These are phyloP conservation scores for Caranx melampygus DNA, from an alignment of 2,113 vertebrate genomes.

Conservation along the genomic window DNA sequence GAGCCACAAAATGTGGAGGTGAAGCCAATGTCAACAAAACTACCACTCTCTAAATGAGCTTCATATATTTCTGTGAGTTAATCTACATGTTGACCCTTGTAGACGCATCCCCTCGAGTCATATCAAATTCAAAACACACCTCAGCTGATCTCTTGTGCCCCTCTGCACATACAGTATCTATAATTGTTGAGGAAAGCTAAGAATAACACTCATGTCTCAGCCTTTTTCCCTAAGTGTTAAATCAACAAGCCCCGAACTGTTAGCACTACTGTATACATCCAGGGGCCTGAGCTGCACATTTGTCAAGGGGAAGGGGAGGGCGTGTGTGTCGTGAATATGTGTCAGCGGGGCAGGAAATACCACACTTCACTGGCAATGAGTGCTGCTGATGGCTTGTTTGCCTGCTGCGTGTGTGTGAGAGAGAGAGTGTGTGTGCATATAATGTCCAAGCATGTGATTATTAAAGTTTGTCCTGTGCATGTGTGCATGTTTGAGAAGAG, in stretches of 20 bases:
- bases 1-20: no score
- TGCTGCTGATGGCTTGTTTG: slow-evolving; percentile 68
- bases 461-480: slow-evolving; percentile 6
- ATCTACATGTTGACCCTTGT: slow-evolving; percentile 38
- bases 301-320: slow-evolving; percentile 50
- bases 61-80: slow-evolving; percentile 23
- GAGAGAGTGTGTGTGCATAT: slow-evolving; percentile 8
- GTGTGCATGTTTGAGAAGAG: not conserved
- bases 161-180: slow-evolving; percentile 7
- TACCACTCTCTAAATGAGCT: slow-evolving; percentile 17
- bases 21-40: slow-evolving; percentile 21
- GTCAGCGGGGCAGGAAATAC: slow-evolving; percentile 73
- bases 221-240: slow-evolving; percentile 61
- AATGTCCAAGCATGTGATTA: slow-evolving; percentile 1
- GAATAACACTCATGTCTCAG: slow-evolving; percentile 51
- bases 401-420: slow-evolving; percentile 5
- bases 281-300: slow-evolving; percentile 38
- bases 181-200: slow-evolving; percentile 44
- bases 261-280: slow-evolving; percentile 57
- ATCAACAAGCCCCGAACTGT: slow-evolving; percentile 56
- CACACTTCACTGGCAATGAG: slow-evolving; percentile 57
- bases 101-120: slow-evolving; percentile 33
- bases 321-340: slow-evolving; percentile 48
- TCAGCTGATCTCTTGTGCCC: not conserved
- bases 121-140: slow-evolving; percentile 45